Evolutionary conservation across 1,140 invertebrate species (phyloP).

Genomic region (Temnothorax longispinosus): DNA sequence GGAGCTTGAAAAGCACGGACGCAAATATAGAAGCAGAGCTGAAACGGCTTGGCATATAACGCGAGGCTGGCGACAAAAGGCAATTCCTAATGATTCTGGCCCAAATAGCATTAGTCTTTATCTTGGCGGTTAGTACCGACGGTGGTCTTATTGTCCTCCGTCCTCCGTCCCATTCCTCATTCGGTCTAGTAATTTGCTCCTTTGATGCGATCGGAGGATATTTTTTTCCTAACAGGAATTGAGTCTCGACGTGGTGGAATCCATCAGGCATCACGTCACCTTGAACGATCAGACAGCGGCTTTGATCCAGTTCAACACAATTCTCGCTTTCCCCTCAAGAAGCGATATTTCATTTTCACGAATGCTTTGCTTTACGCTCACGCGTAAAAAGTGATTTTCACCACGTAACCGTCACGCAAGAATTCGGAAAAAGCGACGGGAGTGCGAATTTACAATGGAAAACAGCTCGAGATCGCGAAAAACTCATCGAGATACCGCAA

Average conservation of each 20-base stretch:
- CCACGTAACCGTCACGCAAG: not conserved
- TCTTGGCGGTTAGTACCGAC: constrained; percentile 55
- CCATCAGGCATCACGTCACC: not conserved
- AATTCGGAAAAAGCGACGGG: not conserved
- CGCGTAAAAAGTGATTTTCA: constrained; percentile 27
- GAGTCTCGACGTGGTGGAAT: not conserved
- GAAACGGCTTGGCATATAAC: constrained; percentile 33
- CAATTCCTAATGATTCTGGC: constrained; percentile 75
- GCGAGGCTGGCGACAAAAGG: constrained; percentile 59
- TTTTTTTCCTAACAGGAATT: constrained; percentile 1
- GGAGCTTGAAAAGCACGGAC: constrained; percentile 65
- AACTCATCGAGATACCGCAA: constrained; percentile 19
- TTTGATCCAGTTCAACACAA: constrained; percentile 27
- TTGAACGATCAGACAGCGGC: not conserved
- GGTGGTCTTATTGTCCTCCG: constrained; percentile 50
- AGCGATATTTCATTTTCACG: not conserved
- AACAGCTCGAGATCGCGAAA: constrained; percentile 21
- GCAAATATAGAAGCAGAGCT: constrained; percentile 37
- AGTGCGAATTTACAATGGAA: not conserved
- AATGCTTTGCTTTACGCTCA: not conserved
- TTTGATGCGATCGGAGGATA: not conserved
- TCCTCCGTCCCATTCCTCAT: not conserved
- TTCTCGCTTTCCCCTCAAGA: constrained; percentile 1
- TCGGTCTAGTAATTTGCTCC: constrained; percentile 42
- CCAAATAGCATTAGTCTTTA: constrained; percentile 62